Evolutionary conservation across 2,888 invertebrate species (phyloP).

Genomic region (Ceriagrion tenellum): DNA sequence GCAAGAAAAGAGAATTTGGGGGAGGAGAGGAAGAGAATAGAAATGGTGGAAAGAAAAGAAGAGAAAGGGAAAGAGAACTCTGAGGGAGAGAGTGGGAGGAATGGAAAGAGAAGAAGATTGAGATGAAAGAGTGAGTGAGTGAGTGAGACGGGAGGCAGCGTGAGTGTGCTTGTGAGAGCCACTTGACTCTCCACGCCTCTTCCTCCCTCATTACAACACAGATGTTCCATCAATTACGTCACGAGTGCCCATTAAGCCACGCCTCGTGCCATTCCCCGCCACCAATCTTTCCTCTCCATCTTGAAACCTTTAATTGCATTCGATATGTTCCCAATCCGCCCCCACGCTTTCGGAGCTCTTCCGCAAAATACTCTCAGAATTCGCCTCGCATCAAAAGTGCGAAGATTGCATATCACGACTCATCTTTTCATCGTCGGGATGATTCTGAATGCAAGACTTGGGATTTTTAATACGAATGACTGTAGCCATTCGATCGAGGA

Average conservation of each 20-base stretch:
- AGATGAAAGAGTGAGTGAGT: neutral
- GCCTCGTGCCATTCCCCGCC: constrained; percentile 41
- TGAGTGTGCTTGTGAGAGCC: neutral
- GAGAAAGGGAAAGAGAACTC: too few relatives aligned
- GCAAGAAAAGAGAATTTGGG: neutral
- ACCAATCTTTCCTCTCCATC: constrained; percentile 54
- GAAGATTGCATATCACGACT: neutral
- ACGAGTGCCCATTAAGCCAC: constrained; percentile 55
- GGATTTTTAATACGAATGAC: too few relatives aligned
- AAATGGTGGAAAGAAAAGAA: neutral
- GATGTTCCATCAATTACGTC: constrained; percentile 67
- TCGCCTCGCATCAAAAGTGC: neutral
- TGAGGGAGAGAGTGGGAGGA: neutral
- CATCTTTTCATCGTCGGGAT: too few relatives aligned
- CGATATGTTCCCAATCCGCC: constrained; percentile 28
- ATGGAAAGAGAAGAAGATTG: neutral
- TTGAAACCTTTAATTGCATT: constrained; percentile 55
- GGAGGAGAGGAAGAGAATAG: neutral
- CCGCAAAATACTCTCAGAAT: neutral
- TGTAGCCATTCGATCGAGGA: too few relatives aligned
- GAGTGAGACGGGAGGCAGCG: neutral
- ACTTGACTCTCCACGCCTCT: constrained; percentile 51
- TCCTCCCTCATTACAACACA: constrained; percentile 57
- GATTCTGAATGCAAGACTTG: too few relatives aligned
- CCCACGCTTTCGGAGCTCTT: neutral